phyloP scores from a whole-genome alignment of 2,888 invertebrate species.

The Galeruca laticollis region DNA sequence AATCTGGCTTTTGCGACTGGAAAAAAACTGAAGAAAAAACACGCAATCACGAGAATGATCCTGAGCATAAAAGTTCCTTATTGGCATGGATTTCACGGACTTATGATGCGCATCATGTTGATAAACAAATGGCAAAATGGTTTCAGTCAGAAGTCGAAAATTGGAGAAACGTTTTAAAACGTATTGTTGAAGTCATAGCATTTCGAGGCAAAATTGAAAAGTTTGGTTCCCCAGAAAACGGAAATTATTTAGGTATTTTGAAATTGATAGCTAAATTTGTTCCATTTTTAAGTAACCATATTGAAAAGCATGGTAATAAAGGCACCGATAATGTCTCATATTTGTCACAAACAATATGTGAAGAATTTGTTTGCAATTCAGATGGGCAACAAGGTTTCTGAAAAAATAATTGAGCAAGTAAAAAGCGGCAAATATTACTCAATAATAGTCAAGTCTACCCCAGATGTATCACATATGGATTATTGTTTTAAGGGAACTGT shows the following conservation, averaged over 20 bases:
- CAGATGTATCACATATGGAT: not conserved
- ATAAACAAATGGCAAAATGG: too few species aligned
- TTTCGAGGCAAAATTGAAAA: conserved; percentile 3
- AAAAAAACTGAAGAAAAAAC: not conserved
- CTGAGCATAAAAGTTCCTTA: too few species aligned
- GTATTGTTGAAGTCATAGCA: too few species aligned
- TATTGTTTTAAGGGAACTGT: not conserved
- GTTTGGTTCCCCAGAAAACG: conserved; percentile 8
- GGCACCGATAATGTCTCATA: conserved; percentile 1
- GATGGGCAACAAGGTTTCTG: not conserved
- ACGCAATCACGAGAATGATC: not conserved
- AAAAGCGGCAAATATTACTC: not conserved
- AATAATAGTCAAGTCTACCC: not conserved
- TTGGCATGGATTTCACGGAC: too few species aligned
- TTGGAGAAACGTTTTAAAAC: not conserved
- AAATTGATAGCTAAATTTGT: not conserved
- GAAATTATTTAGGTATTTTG: conserved; percentile 5
- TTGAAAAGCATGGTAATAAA: not conserved
- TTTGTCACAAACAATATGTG: conserved; percentile 6
- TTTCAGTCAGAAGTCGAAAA: not conserved
- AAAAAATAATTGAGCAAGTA: not conserved
- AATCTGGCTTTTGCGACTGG: not conserved
- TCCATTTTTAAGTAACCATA: too few species aligned
- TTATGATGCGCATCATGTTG: not conserved
- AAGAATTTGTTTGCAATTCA: conserved; percentile 8